These are phyloP conservation scores for Nestor notabilis DNA, from an alignment of 2,113 vertebrate genomes.

Conservation along the genomic window DNA sequence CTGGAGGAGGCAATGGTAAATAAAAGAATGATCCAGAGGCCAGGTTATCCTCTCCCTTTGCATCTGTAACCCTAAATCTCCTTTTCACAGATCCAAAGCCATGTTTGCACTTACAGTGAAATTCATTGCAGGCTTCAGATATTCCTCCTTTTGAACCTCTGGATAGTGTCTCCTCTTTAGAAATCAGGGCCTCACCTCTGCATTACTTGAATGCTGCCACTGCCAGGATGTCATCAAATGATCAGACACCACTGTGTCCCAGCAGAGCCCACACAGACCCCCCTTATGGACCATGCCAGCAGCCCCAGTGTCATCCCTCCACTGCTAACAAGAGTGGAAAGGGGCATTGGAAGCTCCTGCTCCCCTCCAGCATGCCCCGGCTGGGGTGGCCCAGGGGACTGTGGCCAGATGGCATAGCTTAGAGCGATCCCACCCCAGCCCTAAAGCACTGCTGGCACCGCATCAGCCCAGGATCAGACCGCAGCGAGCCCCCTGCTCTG, in stretches of 20 bases:
- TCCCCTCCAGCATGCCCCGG: background rate
- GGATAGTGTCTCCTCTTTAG: background rate
- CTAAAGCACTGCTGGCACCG: background rate
- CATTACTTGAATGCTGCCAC: background rate
- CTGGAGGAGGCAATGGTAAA: background rate
- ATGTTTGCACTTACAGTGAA: background rate
- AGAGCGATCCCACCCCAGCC: background rate
- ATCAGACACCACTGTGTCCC: background rate
- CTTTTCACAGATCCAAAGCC: background rate
- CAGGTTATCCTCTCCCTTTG: background rate
- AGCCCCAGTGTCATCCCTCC: background rate
- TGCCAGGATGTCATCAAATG: background rate
- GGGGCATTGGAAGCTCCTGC: background rate
- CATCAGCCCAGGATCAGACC: background rate
- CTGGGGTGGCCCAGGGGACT: background rate
- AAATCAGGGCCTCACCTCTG: background rate
- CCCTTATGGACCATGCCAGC: background rate
- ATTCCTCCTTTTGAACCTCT: background rate
- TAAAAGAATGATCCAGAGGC: background rate
- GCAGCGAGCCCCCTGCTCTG: background rate
- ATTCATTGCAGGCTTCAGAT: background rate
- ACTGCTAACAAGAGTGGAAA: background rate
- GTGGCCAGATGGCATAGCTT: conserved; percentile 23
- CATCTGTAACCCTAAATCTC: background rate
- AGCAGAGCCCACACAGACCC: background rate